Percentiles rank a stretch among this genome's conserved stretches.
phyloP scores from a whole-genome alignment of 2,797 vertebrate genomes.

The Malacoraja senta region DNA sequence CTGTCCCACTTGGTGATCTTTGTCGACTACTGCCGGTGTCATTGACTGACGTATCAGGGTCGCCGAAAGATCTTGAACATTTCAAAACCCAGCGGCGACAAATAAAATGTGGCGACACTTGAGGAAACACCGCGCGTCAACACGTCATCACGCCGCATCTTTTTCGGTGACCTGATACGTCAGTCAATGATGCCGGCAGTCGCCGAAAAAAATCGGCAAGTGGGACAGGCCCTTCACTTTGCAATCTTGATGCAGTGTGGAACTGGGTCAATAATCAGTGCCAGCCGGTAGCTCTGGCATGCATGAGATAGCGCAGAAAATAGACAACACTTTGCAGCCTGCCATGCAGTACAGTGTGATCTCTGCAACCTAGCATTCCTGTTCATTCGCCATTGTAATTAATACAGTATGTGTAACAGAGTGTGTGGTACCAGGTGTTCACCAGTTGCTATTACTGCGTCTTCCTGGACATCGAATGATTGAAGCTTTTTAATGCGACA shows the following conservation, averaged over 20 bases:
- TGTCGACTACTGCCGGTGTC: no score
- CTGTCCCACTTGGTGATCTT: no score
- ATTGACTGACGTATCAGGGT: no score
- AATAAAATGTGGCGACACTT: no score
- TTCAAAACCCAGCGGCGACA: no score
- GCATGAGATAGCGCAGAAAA: neutral
- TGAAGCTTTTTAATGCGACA: neutral
- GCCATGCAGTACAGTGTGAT: neutral
- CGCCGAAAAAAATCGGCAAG: no score
- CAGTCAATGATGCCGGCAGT: no score
- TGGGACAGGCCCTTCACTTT: neutral
- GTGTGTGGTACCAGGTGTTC: neutral
- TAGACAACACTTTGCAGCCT: neutral
- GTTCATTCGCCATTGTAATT: neutral
- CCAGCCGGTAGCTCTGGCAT: neutral
- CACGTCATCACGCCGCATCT: no score
- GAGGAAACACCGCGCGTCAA: no score
- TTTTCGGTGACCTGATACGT: no score
- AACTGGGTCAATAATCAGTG: neutral
- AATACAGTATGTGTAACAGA: neutral
- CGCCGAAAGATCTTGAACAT: no score
- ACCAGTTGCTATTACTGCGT: neutral
- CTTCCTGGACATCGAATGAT: neutral
- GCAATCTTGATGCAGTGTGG: no score
- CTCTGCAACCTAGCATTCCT: neutral